Percentiles rank a stretch among this genome's conserved stretches.
Conservation (phyloP, 2,888 invertebrate species). For the Noctua janthe region DNA sequence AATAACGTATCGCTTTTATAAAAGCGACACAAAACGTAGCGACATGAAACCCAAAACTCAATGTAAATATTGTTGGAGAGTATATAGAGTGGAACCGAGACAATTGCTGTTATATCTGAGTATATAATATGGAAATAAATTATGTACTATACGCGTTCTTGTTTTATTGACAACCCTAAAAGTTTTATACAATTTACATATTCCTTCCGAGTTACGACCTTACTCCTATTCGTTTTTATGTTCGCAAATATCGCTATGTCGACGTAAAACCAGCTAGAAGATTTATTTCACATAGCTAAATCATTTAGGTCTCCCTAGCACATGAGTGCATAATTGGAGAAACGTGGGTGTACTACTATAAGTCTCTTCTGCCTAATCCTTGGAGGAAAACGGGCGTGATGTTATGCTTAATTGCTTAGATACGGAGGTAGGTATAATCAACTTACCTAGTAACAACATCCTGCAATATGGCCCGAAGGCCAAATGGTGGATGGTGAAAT, state of each 20-base stretch:
- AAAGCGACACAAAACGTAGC: slow-evolving; percentile 44
- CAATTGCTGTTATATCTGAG: slow-evolving; percentile 86
- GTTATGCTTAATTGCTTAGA: background rate
- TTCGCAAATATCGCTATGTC: slow-evolving; percentile 33
- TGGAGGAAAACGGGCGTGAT: background rate
- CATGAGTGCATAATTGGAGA: background rate
- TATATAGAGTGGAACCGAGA: slow-evolving; percentile 75
- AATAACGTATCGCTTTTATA: slow-evolving; percentile 33
- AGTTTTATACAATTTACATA: slow-evolving; percentile 61
- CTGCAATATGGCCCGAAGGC: background rate
- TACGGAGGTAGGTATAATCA: too few relatives aligned
- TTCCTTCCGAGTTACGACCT: slow-evolving; percentile 45
- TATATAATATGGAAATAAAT: slow-evolving; percentile 88
- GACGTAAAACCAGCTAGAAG: slow-evolving; percentile 31
- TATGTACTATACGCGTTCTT: slow-evolving; percentile 82
- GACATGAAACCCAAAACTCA: slow-evolving; percentile 72
- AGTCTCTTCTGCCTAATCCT: background rate
- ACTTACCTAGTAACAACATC: background rate
- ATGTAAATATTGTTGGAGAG: slow-evolving; percentile 87
- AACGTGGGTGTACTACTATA: background rate
- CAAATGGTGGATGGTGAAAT: too few relatives aligned
- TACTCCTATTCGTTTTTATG: slow-evolving; percentile 50
- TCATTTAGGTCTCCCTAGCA: background rate
- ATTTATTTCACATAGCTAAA: slow-evolving; percentile 38
- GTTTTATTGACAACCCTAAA: slow-evolving; percentile 72